A percentile compares a stretch with the other conserved stretches of the same genome.
These are phyloP conservation scores for Erebia aethiops DNA, from an alignment of 2,888 invertebrate species.

Conservation along the genomic window DNA sequence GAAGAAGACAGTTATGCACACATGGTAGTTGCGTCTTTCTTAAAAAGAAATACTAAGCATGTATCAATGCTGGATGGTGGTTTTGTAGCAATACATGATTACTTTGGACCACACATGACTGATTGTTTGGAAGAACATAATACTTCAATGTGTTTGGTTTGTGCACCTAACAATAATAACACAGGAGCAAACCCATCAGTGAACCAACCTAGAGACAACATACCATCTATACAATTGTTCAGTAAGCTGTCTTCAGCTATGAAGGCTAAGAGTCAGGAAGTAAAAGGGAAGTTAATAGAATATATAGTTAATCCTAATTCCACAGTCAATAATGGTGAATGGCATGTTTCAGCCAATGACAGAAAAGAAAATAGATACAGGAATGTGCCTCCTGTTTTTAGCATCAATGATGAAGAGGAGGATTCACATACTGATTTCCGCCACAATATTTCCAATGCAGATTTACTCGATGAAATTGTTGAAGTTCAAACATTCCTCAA, in stretches of 20 bases:
- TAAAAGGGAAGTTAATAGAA: constrained; percentile 95
- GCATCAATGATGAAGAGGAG: constrained; percentile 93
- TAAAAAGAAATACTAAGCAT: constrained; percentile 96
- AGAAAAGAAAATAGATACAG: constrained; percentile 94
- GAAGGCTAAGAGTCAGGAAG: constrained; percentile 95
- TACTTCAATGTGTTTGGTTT: constrained; percentile 90
- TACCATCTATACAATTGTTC: constrained; percentile 86
- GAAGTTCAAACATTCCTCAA: constrained; percentile 91
- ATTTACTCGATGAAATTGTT: constrained; percentile 89
- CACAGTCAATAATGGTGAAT: constrained; percentile 83
- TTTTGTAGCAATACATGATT: constrained; percentile 92
- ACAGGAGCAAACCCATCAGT: constrained; percentile 58
- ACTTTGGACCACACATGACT: constrained; percentile 91
- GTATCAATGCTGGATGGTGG: constrained; percentile 97
- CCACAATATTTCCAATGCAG: constrained; percentile 79
- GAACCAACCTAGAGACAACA: constrained; percentile 62
- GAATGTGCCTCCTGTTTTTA: constrained; percentile 95
- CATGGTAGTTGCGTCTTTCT: constrained; percentile 98
- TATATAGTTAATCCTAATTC: constrained; percentile 95
- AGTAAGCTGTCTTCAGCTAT: constrained; percentile 93
- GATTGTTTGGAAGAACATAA: constrained; percentile 94
- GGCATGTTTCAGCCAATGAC: constrained; percentile 93
- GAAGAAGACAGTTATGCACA: constrained; percentile 98
- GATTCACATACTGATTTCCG: constrained; percentile 64
- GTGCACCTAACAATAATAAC: constrained; percentile 82